Percentiles rank a stretch among this genome's conserved stretches.
Conservation (phyloP, 2,113 vertebrate species). For the Oophaga pumilio region DNA sequence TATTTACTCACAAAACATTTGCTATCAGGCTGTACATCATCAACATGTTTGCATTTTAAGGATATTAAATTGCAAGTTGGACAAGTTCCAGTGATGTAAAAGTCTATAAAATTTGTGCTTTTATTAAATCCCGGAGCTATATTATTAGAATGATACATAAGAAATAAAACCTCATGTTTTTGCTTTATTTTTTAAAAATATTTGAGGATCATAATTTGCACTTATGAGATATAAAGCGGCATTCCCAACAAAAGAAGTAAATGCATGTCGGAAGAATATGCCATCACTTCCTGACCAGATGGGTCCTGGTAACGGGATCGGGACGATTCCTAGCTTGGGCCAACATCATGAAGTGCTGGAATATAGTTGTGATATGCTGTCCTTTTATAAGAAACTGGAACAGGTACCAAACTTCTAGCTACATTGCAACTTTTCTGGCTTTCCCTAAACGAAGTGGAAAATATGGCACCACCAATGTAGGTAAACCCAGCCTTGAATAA, state of each 20-base stretch:
- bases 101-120: constrained; percentile 45
- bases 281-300: not conserved
- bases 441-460: not conserved
- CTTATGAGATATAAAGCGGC: not conserved
- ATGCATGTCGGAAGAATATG: not conserved
- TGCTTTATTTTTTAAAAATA: not conserved
- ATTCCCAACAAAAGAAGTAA: not conserved
- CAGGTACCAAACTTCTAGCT: not conserved
- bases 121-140: not conserved
- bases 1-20: constrained; percentile 62
- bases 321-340: too few species aligned
- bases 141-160: not conserved
- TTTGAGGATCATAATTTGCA: not conserved
- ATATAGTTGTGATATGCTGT: not conserved
- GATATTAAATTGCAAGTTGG: constrained; percentile 35
- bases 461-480: not conserved
- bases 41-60: constrained; percentile 11
- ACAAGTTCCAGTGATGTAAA: not conserved
- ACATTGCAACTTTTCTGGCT: not conserved
- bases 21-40: constrained; percentile 67
- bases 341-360: not conserved
- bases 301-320: not conserved
- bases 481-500: not conserved
- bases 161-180: not conserved
- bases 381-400: not conserved